Evolutionary conservation across 2,888 invertebrate species (phyloP), one percentile per base, ranked within the genome.

Genomic region (Herminia tarsipennalis): DNA sequence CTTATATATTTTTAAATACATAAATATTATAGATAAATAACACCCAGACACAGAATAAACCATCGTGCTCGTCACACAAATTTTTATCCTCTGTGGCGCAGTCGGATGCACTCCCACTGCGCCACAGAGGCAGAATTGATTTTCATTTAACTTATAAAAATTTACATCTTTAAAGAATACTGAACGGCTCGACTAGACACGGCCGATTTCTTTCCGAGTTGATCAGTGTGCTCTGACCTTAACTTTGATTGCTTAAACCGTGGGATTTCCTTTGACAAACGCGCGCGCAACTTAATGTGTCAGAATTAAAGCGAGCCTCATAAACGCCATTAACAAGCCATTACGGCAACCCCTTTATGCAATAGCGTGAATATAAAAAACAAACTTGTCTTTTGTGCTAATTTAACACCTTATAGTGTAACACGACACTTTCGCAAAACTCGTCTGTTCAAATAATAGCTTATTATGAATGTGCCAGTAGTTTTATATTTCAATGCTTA

Each of bases 401-500:
- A 66, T 55, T 57, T 67, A 55, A 66, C 66, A 66, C 66, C 54
- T 57, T 47, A 10, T 9, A 45, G 9, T 60, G 71, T 84, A 73
- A 83, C 76, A 56, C 51, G 54, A 66, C 52, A 68, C 36, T 37
- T 29, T 54, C 50, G 64, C 53, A 21, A 49, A 59, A 46, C 58
- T 62, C 62, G 58, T 55, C 56, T 56, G 40, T 17, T n/a, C 33
- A 50, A 68, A 85, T 87, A 87, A 89, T 87, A 68, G 88, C 88
- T 89, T 88, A 91, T 91, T 91, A 89, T 90, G 81, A 75, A 29
- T 34, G 45, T 61, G 44, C 59, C 70, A 73, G 70, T 70, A 81
- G 89, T 88, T 86, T 88, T 78, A 80, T 80, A 86, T 89, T 88
- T 86, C 88, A 85, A 86, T 76, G 83, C 78, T 80, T 82, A 86